Percentiles rank a stretch among this genome's conserved stretches.
phyloP scores from a whole-genome alignment of 2,113 vertebrate species.

The Anseranas semipalmata region DNA sequence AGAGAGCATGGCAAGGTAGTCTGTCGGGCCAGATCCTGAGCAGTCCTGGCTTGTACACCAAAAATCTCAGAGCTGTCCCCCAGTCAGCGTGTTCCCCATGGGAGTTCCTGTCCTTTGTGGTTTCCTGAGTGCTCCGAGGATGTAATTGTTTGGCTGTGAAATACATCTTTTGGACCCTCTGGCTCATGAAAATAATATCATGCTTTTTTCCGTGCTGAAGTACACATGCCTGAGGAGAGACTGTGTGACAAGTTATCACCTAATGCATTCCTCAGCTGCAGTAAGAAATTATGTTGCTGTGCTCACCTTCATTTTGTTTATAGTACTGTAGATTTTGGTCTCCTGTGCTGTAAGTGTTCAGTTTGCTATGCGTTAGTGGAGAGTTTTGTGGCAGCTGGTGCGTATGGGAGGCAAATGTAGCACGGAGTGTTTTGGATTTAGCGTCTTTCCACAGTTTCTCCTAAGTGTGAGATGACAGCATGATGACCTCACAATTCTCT shows the following conservation, averaged over 20 bases:
- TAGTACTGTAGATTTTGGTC: background rate
- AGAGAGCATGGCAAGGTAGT: background rate
- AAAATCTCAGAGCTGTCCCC: background rate
- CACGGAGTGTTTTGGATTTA: background rate
- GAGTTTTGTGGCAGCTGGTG: background rate
- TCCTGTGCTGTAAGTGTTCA: background rate
- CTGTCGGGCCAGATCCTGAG: background rate
- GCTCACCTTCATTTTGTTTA: background rate
- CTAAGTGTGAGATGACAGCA: background rate
- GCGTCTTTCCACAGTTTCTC: background rate
- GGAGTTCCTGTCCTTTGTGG: background rate
- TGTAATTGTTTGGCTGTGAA: background rate
- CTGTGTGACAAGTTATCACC: background rate
- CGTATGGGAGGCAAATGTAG: background rate
- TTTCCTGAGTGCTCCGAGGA: background rate
- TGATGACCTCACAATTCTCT: background rate
- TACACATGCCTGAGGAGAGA: fast-evolving
- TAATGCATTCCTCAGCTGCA: background rate
- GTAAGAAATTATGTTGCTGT: background rate
- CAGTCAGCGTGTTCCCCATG: background rate
- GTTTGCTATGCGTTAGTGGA: background rate
- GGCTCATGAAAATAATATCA: background rate
- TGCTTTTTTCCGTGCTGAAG: background rate
- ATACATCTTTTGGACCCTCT: background rate
- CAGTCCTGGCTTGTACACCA: background rate